A percentile compares a stretch with the other conserved stretches of the same genome.
Evolutionary conservation across 2,888 invertebrate genomes (phyloP).

Genomic region (Dione vanillae): DNA sequence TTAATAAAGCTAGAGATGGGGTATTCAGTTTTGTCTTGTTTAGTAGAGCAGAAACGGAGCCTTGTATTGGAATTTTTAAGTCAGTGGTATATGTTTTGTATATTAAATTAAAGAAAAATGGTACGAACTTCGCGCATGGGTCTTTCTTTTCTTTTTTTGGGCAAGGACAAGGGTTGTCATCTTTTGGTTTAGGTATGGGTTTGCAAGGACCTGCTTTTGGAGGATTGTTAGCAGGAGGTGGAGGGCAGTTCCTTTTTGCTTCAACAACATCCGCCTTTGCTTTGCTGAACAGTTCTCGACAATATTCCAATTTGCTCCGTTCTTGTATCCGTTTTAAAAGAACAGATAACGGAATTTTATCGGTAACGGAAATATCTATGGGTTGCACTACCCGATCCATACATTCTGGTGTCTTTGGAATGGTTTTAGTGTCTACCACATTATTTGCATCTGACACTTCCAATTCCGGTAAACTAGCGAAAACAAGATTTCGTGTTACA

Average conservation of each 20-base stretch:
- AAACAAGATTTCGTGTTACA: conserved; percentile 18
- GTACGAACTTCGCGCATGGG: conserved; percentile 42
- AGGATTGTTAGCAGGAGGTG: conserved; percentile 40
- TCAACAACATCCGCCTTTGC: conserved; percentile 41
- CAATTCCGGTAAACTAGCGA: conserved; percentile 8
- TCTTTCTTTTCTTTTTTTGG: conserved; percentile 43
- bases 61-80: conserved; percentile 9
- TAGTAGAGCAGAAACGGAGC: not conserved
- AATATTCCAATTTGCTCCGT: conserved; percentile 54
- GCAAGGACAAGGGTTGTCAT: conserved; percentile 40
- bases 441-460: not conserved
- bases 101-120: conserved; percentile 28
- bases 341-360: conserved; percentile 56
- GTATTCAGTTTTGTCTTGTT: not conserved
- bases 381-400: not conserved
- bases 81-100: conserved; percentile 27
- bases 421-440: not conserved
- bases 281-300: conserved; percentile 43
- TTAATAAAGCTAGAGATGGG: conserved; percentile 1
- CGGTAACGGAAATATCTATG: conserved; percentile 25
- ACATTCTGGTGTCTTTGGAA: not conserved
- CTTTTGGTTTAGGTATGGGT: conserved; percentile 47
- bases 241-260: conserved; percentile 46
- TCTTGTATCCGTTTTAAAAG: conserved; percentile 59
- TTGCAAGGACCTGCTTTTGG: conserved; percentile 45